Evolutionary conservation across 2,797 vertebrate genomes (phyloP), one percentile per base, ranked within the genome.

Genomic region (Bufotes viridis): DNA sequence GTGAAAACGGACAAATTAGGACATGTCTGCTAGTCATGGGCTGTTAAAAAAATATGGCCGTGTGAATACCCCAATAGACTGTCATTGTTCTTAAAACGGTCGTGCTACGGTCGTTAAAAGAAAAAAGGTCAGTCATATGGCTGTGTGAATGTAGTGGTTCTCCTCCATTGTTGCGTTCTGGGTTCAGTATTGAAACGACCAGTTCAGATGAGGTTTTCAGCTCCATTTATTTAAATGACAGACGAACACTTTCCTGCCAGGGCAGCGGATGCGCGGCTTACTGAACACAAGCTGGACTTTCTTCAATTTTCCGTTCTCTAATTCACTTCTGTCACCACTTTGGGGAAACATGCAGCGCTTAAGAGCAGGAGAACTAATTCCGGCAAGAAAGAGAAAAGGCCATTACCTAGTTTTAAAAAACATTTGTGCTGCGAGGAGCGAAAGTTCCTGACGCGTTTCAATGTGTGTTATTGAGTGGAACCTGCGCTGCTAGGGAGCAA

Each of bases 401-500:
- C 58, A 84, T 84, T 84, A 74, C 26, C 55, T 29, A 42, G 58
- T 65, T 75, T 42, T 60, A 72, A 75, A 20, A 42, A 81, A 81
- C 29, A 65, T 63, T 51, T 65, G 79, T 81, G 58, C 58, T 63
- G 58, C 18, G 34, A 65, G 12, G 78, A 60, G 13, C 7, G 76
- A 78, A 58, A 63, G 79, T 49, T 61, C 1, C 78, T 61, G 78
- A 63, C 24, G 18, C 3, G 78, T 57, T 78, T 78, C 57, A 63
- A 81, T 63, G 60, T 81, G 60, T 42, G 79, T 74, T 70, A 74
- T 84, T 84, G 82, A 72, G 67, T 34, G 53, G 67, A 74, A 84
- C 24, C 18, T 42, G 78, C 55, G 14, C 78, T n/a, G 57, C 15
- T 7, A 29, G 60, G 60, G 79, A 81, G 58, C 79, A 4, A 51